Evolutionary conservation across 2,113 vertebrate species (phyloP), one percentile per base, ranked within the genome.

Genomic region (Cygnus buccinator): DNA sequence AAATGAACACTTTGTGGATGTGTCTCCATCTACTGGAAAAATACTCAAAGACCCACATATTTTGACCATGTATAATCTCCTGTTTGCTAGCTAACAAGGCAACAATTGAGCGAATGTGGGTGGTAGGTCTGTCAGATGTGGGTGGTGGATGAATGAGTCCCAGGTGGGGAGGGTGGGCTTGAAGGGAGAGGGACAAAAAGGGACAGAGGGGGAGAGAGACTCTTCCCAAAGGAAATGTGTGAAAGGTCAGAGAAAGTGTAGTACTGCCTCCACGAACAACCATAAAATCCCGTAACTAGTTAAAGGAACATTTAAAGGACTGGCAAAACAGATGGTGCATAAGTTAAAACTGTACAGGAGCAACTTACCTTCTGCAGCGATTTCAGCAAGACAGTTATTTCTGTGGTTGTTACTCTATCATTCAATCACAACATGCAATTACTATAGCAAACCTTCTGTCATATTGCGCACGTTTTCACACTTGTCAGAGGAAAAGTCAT

Each of bases 371-470:
- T 95, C 91, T 88, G 54, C 22, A 22, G 76, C 66, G 88, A 87
- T 97, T 96, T 89, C 65, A 82, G 79, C 81, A 72, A 87, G 89
- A 72, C 94, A 35, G 65, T 92, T 82, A 71, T 96, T 97, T 77
- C 95, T 21, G 7, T 93, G 76, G 59, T 48, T 89, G 75, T 87
- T 89, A 84, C 91, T 76, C 84, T 84, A 86, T 71, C 84, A 35
- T 96, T 97, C 89, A 93, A 89, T 97, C 96, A 96, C 94, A 97
- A 96, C 94, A 88, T 72, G 79, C 70, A 93, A 92, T 96, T 97
- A 94, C 93, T 94, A 5, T 84, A 86, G 94, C 93, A 91, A 94
- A 85, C 74, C 77, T 95, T 93, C 95, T 88, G 79, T 93, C 87
- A 62, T 5, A 68, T 50, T 73, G 73, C 58, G 81, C 50, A 41